Evolutionary conservation across 1,140 invertebrate genomes (phyloP).

Genomic region (Pemphigus obesinymphae): DNA sequence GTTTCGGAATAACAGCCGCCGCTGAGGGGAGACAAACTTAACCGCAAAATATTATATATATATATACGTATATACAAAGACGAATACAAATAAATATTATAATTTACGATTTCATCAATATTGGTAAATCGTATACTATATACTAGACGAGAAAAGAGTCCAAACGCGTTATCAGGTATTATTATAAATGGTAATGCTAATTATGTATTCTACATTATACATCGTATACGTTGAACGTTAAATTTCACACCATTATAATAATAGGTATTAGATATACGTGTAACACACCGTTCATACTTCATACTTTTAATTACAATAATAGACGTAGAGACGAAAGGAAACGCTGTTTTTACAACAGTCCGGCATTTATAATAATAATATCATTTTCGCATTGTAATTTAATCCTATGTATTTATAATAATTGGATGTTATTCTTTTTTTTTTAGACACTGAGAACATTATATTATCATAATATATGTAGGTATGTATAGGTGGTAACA

Average conservation of each 20-base stretch:
- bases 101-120: neutral
- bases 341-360: neutral
- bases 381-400: neutral
- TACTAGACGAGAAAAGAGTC: neutral
- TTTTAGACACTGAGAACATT: too few relatives aligned
- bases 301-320: conserved; percentile 6
- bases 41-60: neutral
- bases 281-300: neutral
- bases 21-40: neutral
- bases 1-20: neutral
- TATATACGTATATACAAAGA: too few relatives aligned
- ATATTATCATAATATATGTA: too few relatives aligned
- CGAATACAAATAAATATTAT: too few relatives aligned
- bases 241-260: neutral
- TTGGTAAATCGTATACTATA: neutral
- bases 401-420: conserved; percentile 16
- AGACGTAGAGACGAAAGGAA: too few relatives aligned
- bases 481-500: too few relatives aligned
- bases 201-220: too few relatives aligned
- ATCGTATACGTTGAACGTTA: too few relatives aligned
- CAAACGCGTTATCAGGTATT: neutral
- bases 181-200: too few relatives aligned
- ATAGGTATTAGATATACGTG: neutral
- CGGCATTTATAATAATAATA: neutral
- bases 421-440: neutral